Conservation (phyloP, 1,140 invertebrate genomes). For the Diachasmimorpha longicaudata region DNA sequence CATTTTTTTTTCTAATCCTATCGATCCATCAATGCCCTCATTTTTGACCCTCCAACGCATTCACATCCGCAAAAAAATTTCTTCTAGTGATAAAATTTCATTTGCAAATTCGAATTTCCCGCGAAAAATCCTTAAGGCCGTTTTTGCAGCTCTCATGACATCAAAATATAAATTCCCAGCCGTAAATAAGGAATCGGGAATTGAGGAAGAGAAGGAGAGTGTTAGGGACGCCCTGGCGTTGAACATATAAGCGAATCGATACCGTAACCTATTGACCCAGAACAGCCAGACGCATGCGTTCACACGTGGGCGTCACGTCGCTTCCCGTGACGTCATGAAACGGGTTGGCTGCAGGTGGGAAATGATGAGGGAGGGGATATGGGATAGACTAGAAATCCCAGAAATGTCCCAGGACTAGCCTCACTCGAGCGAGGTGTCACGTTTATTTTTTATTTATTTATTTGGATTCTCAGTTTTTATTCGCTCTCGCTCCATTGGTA, state of each 20-base stretch:
- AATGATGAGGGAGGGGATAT: background rate
- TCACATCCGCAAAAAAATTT: too few relatives aligned
- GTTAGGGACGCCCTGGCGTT: conserved; percentile 33
- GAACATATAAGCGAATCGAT: conserved; percentile 41
- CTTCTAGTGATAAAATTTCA: too few relatives aligned
- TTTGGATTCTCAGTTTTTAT: background rate
- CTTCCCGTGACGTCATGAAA: conserved; percentile 38
- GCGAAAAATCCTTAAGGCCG: background rate
- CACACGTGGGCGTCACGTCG: conserved; percentile 38
- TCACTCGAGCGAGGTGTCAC: background rate
- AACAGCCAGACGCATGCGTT: conserved; percentile 37
- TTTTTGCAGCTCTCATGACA: background rate
- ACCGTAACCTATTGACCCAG: conserved; percentile 53
- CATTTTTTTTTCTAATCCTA: too few relatives aligned
- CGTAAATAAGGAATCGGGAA: background rate
- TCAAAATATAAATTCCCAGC: background rate
- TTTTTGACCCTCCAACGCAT: too few relatives aligned
- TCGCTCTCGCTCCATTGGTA: background rate
- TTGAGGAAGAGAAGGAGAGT: conserved; percentile 26
- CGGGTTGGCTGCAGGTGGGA: background rate
- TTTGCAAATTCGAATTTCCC: background rate
- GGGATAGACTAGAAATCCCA: background rate
- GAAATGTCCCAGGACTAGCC: conserved; percentile 2
- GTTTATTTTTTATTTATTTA: conserved; percentile 1
- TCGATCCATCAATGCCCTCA: too few relatives aligned